A percentile compares a stretch with the other conserved stretches of the same genome.
These are phyloP conservation scores for Parotia lawesii DNA, from an alignment of 2,113 vertebrate genomes.

Conservation along the genomic window DNA sequence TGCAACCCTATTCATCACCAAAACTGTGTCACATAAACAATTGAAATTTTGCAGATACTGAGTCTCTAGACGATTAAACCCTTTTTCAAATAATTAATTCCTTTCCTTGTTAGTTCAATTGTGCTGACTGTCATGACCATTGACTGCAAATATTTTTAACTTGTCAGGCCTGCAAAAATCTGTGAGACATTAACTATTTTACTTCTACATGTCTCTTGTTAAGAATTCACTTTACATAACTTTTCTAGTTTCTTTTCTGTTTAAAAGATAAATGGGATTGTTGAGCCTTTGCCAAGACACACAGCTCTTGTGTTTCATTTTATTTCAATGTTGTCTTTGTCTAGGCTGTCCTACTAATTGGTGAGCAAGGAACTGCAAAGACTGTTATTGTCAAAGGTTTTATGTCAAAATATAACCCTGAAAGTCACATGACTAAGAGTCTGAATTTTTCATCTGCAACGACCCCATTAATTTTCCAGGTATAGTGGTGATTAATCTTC, in stretches of 20 bases:
- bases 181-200: not conserved
- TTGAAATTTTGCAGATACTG: not conserved
- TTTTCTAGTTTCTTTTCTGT: not conserved
- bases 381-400: slow-evolving; percentile 92
- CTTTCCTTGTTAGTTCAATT: not conserved
- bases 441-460: slow-evolving; percentile 96
- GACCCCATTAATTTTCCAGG: slow-evolving; percentile 95
- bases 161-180: not conserved
- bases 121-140: not conserved
- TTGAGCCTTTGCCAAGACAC: not conserved
- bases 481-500: slow-evolving; percentile 48
- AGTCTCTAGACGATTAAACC: not conserved
- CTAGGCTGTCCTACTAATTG: slow-evolving; percentile 92
- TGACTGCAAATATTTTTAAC: not conserved
- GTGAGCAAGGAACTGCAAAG: slow-evolving; percentile 96
- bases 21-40: not conserved
- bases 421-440: slow-evolving; percentile 83
- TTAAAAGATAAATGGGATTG: not conserved
- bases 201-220: not conserved
- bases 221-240: not conserved
- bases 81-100: not conserved
- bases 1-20: not conserved
- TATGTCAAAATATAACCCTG: slow-evolving; percentile 89
- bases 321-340: slow-evolving; percentile 7
- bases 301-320: not conserved